Base-by-base conservation (phyloP, 2,888 invertebrate genomes). In the Dynastes grantii region DNA sequence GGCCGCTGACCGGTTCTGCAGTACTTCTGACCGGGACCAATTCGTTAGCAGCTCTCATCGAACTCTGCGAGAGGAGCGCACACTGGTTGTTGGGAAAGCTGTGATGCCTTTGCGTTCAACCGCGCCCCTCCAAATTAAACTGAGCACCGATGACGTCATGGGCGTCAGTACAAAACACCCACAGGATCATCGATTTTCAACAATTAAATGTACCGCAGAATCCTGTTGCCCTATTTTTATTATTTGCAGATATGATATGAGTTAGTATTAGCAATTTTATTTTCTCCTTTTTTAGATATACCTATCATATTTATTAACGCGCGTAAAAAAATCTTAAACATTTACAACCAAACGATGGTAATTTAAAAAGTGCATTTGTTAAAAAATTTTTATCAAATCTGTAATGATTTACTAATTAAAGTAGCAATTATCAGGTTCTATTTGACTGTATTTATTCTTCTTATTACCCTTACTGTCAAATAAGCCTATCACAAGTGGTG, bases 61-160 rank as follows among this genome's bases (percentile, higher is more conserved):
- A 73, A 73, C 73, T 73, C 73, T 73, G 73, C 9, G 73, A 73
- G 73, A 73, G 73, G 61, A 73, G 61, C 61, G 58, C 73, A 61
- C 73, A 73, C 73, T 73, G 27, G 58, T 61, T 49, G 51, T 63
- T 40, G 78, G 49, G 70, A 77, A 71, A 76, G 79, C 77, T 58
- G 76, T 70, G 61, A 61, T 73, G 76, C 71, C 65, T 71, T 49
- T 32, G 51, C 64, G 77, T 16, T 22, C 75, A 64, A 80, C 81
- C 82, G 82, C 87, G 85, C 86, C 86, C 86, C 86, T 84, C 85
- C 84, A 85, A 83, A 81, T 81, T 16, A 61, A 76, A 77, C 83
- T 88, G 88, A 87, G 88, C 88, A 88, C 88, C 88, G 88, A 84
- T 88, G 88, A 88, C 88, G 88, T 88, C 88, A 88, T 84, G 85